These are phyloP conservation scores for Ibidorhyncha struthersii DNA, from an alignment of 2,113 vertebrate species.

Conservation along the genomic window DNA sequence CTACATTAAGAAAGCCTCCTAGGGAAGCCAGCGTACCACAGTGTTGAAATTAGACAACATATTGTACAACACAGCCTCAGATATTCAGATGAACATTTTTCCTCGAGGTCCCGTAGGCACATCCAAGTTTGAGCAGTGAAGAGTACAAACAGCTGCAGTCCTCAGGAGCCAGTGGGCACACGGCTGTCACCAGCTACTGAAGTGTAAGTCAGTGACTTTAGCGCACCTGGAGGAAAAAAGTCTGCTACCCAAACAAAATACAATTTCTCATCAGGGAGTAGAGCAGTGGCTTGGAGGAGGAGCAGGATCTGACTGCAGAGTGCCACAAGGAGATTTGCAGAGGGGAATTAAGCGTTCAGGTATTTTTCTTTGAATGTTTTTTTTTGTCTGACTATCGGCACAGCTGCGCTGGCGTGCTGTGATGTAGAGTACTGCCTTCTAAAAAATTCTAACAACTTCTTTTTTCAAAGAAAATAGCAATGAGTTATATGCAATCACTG, in stretches of 20 bases:
- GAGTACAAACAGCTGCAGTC: constrained; percentile 38
- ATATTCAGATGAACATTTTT: constrained; percentile 34
- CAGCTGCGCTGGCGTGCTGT: not conserved
- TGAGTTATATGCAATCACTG: not conserved
- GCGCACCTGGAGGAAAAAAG: not conserved
- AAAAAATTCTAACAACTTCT: not conserved
- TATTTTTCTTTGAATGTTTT: not conserved
- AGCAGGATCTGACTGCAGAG: not conserved
- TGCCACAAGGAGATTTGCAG: not conserved
- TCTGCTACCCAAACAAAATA: not conserved
- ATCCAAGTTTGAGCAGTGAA: not conserved
- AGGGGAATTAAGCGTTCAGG: not conserved
- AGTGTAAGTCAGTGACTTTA: not conserved
- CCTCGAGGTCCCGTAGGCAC: not conserved
- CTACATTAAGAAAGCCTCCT: constrained; percentile 20
- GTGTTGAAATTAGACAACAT: constrained; percentile 44
- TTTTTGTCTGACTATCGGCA: not conserved
- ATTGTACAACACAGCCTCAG: constrained; percentile 31
- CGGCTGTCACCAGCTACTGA: constrained; percentile 41
- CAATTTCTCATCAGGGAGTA: constrained; percentile 4
- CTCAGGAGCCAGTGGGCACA: not conserved
- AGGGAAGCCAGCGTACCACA: not conserved
- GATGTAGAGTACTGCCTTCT: not conserved
- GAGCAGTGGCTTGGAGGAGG: not conserved
- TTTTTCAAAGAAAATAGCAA: not conserved